phyloP scores from a whole-genome alignment of 2,888 invertebrate genomes.

The Macrosoma leucophasiata region DNA sequence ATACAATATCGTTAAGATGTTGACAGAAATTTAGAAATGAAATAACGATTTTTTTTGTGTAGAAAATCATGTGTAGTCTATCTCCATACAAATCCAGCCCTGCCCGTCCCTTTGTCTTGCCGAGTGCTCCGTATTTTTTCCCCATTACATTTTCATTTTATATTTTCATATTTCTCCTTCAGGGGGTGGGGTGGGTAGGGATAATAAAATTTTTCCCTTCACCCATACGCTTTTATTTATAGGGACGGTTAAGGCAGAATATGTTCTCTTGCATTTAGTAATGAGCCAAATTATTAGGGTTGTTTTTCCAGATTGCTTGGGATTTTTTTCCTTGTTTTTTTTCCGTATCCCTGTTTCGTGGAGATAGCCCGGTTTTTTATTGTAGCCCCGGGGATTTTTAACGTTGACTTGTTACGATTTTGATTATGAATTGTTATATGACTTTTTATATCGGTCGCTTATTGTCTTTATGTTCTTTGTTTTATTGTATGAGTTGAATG shows the following conservation, averaged over 20 bases:
- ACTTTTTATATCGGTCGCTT: conserved; percentile 16
- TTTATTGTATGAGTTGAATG: too few species aligned
- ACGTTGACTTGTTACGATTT: conserved; percentile 25
- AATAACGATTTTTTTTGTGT: too few species aligned
- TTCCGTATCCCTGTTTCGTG: conserved; percentile 25
- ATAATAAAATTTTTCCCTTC: conserved; percentile 73
- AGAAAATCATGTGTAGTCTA: too few species aligned
- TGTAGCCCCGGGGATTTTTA: conserved; percentile 49
- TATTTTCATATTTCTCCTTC: conserved; percentile 74
- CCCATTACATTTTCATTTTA: conserved; percentile 76
- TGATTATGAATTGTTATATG: conserved; percentile 25
- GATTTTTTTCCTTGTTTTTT: conserved; percentile 39
- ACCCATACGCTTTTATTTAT: conserved; percentile 68
- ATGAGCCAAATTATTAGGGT: conserved; percentile 72
- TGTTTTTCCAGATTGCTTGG: conserved; percentile 55
- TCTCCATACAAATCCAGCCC: conserved; percentile 34
- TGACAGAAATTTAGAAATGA: too few species aligned
- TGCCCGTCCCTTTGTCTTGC: conserved; percentile 69
- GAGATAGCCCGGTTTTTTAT: conserved; percentile 45
- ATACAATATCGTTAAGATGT: too few species aligned
- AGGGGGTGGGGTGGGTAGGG: conserved; percentile 42
- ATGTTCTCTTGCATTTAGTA: conserved; percentile 70
- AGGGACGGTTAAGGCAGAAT: conserved; percentile 64
- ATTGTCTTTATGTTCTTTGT: conserved; percentile 10
- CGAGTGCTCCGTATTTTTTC: conserved; percentile 67